A percentile compares a stretch with the other conserved stretches of the same genome.
Conservation (phyloP, 2,797 vertebrate species). For the Squalus acanthias region DNA sequence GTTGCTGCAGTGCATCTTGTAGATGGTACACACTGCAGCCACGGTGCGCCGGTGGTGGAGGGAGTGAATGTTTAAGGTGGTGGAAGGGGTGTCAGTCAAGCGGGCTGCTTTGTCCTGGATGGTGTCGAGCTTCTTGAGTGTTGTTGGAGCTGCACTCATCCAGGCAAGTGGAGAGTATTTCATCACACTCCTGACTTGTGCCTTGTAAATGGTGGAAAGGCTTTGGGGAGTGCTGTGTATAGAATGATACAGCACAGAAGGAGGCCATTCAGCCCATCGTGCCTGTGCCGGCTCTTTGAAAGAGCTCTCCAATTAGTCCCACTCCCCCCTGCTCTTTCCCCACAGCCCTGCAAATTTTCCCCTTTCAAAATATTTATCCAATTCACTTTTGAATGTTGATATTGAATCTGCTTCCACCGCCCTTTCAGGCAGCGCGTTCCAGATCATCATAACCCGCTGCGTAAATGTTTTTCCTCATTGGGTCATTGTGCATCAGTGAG, state of each 20-base stretch:
- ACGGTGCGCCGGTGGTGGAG: too few species aligned
- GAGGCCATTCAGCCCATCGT: background rate
- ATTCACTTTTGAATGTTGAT: background rate
- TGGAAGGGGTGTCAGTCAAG: too few species aligned
- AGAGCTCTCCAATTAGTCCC: background rate
- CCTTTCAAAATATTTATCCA: background rate
- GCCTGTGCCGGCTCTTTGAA: background rate
- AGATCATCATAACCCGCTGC: background rate
- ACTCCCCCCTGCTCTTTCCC: background rate
- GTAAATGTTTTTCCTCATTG: too few species aligned
- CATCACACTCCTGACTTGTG: too few species aligned
- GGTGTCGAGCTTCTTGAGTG: too few species aligned
- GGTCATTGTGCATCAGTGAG: background rate
- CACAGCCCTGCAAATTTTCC: background rate
- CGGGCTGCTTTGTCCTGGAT: too few species aligned
- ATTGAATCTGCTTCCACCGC: background rate
- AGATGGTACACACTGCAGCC: too few species aligned
- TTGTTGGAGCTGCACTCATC: too few species aligned
- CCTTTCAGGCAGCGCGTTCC: background rate
- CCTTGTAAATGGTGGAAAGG: too few species aligned
- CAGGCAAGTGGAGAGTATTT: too few species aligned
- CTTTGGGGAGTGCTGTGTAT: background rate
- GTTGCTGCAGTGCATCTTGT: too few species aligned
- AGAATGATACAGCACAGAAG: background rate
- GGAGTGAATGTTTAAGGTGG: too few species aligned